Conservation (phyloP, 2,797 vertebrate genomes). For the Craterocephalus amniculus region DNA sequence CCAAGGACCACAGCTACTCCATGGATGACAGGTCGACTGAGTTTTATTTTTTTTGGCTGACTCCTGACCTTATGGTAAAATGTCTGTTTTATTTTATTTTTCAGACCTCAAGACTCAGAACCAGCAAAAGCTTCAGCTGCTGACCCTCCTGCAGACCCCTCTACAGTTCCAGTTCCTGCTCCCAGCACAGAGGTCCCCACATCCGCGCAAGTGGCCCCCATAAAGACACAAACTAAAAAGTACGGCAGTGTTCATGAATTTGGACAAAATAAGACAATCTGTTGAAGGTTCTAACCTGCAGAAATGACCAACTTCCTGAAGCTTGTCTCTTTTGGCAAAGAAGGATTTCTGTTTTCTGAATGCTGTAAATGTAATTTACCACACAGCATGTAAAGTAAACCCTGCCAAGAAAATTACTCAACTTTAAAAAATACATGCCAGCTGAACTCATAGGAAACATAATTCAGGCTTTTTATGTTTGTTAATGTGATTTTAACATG, state of each 20-base stretch:
- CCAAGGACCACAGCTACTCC: constrained; percentile 37
- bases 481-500: not conserved
- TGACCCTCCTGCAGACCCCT: not conserved
- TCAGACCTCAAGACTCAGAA: constrained; percentile 50
- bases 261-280: not conserved
- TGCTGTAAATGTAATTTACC: not conserved
- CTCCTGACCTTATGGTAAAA: accelerated
- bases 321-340: not conserved
- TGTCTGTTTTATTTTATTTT: not conserved
- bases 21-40: constrained; percentile 55
- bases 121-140: constrained; percentile 15
- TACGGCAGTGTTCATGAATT: constrained; percentile 4
- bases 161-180: not conserved
- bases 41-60: not conserved
- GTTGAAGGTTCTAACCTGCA: not conserved
- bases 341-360: not conserved
- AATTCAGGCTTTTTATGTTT: not conserved
- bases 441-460: not conserved
- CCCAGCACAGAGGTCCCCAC: constrained; percentile 20
- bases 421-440: too few relatives aligned
- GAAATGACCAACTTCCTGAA: not conserved
- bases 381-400: not conserved
- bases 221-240: constrained; percentile 56
- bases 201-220: constrained; percentile 18
- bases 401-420: too few relatives aligned